These are phyloP conservation scores for Nanorana parkeri DNA, from an alignment of 2,113 vertebrate genomes.

Conservation along the genomic window DNA sequence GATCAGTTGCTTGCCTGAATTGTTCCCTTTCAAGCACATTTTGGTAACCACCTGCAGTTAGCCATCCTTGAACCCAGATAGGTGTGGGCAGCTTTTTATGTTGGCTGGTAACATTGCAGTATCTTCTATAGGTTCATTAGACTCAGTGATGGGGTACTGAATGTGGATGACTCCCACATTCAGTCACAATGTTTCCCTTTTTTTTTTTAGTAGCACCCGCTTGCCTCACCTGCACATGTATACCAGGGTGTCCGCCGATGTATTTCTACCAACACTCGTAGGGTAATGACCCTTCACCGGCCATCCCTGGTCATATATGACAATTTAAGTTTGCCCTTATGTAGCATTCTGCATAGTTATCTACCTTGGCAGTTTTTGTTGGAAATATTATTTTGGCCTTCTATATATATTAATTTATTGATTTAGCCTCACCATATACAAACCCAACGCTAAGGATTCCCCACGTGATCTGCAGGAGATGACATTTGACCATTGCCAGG, in stretches of 20 bases:
- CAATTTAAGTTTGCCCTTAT: neutral
- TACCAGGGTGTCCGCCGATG: neutral
- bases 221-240: constrained; percentile 32
- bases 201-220: constrained; percentile 26
- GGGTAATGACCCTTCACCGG: neutral
- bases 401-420: neutral
- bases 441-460: neutral
- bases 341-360: neutral
- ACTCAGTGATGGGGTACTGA: constrained; percentile 60
- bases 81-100: neutral
- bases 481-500: too few species aligned
- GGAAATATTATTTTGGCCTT: neutral
- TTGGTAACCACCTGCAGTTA: too few species aligned
- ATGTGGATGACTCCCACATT: constrained; percentile 54
- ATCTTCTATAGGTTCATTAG: constrained; percentile 53
- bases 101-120: too few species aligned
- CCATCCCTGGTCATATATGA: constrained; percentile 8
- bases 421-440: too few species aligned
- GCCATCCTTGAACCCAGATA: too few species aligned
- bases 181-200: constrained; percentile 27
- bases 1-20: too few species aligned
- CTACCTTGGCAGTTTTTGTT: neutral
- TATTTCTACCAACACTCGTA: neutral
- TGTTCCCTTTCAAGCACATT: too few species aligned
- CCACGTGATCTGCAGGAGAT: neutral